These are phyloP conservation scores for Vireo griseus DNA, from an alignment of 2,797 vertebrate species.

Conservation along the genomic window DNA sequence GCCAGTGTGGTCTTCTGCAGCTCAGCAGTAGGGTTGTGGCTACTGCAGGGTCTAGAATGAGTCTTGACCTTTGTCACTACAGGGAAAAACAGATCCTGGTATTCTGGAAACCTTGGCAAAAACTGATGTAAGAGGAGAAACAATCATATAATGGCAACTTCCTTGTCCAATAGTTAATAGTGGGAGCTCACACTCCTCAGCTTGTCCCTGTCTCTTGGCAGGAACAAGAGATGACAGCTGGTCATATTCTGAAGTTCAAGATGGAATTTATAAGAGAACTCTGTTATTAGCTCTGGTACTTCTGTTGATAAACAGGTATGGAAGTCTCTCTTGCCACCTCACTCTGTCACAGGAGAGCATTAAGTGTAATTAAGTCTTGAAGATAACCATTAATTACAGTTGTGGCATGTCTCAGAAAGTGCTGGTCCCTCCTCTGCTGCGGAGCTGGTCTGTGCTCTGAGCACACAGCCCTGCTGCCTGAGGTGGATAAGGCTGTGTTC, in stretches of 20 bases:
- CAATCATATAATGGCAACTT: neutral
- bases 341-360: neutral
- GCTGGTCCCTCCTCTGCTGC: neutral
- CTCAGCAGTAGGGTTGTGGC: neutral
- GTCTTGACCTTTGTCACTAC: neutral
- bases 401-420: neutral
- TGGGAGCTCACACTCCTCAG: neutral
- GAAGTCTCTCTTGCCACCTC: neutral
- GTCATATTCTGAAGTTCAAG: neutral
- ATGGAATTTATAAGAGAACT: constrained; percentile 4
- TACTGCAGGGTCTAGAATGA: neutral
- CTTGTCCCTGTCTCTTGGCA: neutral
- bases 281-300: constrained; percentile 19
- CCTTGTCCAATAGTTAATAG: neutral
- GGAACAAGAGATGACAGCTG: neutral
- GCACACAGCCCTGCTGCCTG: neutral
- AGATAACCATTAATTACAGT: neutral
- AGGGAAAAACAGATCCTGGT: neutral
- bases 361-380: constrained; percentile 38
- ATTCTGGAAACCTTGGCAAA: neutral
- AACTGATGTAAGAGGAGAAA: neutral
- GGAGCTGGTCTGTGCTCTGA: neutral
- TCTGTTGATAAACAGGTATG: neutral
- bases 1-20: neutral
- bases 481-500: neutral